Conservation (phyloP, 2,888 invertebrate species). For the Ornithoptera priamus region DNA sequence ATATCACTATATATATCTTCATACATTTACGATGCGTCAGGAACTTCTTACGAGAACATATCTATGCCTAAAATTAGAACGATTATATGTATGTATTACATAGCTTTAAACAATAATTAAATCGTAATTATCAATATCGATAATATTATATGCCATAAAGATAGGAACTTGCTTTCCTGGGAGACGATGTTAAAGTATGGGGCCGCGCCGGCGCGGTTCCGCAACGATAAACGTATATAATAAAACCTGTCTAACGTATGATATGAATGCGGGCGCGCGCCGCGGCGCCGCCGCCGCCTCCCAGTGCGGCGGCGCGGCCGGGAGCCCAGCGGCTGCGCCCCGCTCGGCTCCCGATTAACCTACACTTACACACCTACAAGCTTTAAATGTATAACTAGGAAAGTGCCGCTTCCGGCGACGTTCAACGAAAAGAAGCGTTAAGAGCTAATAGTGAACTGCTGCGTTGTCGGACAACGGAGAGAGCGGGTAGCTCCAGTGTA, state of each 20-base stretch:
- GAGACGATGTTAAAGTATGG: slow-evolving; percentile 74
- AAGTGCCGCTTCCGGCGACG: slow-evolving; percentile 68
- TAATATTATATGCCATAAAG: slow-evolving; percentile 82
- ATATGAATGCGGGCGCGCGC: slow-evolving; percentile 71
- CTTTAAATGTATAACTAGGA: slow-evolving; percentile 78
- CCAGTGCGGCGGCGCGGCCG: slow-evolving; percentile 34
- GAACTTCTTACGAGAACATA: slow-evolving; percentile 81
- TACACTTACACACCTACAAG: slow-evolving; percentile 76
- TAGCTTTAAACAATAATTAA: slow-evolving; percentile 82
- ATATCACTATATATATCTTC: slow-evolving; percentile 80
- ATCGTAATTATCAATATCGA: slow-evolving; percentile 82
- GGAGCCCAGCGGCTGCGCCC: slow-evolving; percentile 42
- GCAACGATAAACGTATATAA: slow-evolving; percentile 78
- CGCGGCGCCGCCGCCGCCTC: slow-evolving; percentile 43
- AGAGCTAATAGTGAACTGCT: slow-evolving; percentile 80
- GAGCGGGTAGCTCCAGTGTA: slow-evolving; percentile 76
- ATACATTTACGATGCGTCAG: slow-evolving; percentile 80
- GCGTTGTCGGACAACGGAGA: slow-evolving; percentile 80
- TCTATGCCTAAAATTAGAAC: slow-evolving; percentile 81
- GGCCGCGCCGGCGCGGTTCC: slow-evolving; percentile 65
- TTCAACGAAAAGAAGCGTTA: slow-evolving; percentile 79
- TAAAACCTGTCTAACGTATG: slow-evolving; percentile 80
- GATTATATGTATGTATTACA: slow-evolving; percentile 82
- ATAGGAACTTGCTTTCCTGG: slow-evolving; percentile 82
- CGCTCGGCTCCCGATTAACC: slow-evolving; percentile 67